phyloP scores from a whole-genome alignment of 2,888 invertebrate species.

The Piscicola geometra region DNA sequence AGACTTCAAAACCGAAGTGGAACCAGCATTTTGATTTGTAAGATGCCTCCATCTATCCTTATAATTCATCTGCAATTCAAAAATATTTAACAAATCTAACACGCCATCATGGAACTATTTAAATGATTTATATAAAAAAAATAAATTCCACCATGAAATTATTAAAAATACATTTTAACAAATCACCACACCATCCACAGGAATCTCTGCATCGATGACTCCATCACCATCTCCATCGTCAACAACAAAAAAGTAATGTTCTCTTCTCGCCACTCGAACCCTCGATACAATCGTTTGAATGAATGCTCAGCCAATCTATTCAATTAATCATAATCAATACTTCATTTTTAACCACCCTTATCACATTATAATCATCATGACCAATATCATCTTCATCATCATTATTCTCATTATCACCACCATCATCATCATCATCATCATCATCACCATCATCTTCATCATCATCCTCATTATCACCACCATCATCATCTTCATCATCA shows the following conservation, averaged over 20 bases:
- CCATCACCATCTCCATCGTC: neutral
- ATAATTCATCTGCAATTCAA: neutral
- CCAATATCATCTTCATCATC: too few relatives aligned
- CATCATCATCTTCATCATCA: neutral
- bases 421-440: too few relatives aligned
- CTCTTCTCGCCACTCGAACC: too few relatives aligned
- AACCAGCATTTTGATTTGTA: slow-evolving; percentile 32
- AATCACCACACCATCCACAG: too few relatives aligned
- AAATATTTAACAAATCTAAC: neutral
- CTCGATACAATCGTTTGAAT: neutral
- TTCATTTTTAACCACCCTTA: too few relatives aligned
- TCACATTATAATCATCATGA: too few relatives aligned
- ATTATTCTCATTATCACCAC: too few relatives aligned
- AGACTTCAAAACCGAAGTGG: slow-evolving; percentile 32
- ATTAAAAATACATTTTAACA: neutral
- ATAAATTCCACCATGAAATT: neutral
- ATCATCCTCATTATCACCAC: neutral
- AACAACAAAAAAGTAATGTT: neutral
- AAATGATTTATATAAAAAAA: neutral
- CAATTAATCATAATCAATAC: neutral
- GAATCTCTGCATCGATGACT: neutral
- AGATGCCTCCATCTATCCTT: neutral
- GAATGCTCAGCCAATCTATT: neutral
- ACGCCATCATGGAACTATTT: too few relatives aligned
- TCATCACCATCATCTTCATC: too few relatives aligned